phyloP scores from a whole-genome alignment of 2,888 invertebrate genomes.

The Laspeyria flexula region DNA sequence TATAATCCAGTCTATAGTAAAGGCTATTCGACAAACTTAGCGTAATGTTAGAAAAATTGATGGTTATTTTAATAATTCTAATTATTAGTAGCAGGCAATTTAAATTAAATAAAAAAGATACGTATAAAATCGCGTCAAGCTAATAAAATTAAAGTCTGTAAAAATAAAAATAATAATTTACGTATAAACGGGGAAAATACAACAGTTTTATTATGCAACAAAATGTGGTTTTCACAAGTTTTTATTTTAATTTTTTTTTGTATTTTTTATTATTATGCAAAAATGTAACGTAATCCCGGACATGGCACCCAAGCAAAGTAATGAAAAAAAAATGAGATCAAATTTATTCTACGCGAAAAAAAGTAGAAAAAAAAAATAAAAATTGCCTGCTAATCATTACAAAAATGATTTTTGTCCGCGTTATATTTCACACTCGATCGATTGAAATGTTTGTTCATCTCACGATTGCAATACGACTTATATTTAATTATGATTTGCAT shows the following conservation, averaged over 20 bases:
- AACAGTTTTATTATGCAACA: slow-evolving; percentile 73
- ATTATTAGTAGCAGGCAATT: slow-evolving; percentile 80
- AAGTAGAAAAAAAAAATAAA: slow-evolving; percentile 46
- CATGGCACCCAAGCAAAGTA: slow-evolving; percentile 76
- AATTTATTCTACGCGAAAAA: slow-evolving; percentile 57
- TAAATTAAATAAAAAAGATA: slow-evolving; percentile 47
- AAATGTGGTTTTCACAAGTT: slow-evolving; percentile 33
- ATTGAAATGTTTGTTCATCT: slow-evolving; percentile 72
- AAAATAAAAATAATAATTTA: slow-evolving; percentile 43
- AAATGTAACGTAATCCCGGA: slow-evolving; percentile 56
- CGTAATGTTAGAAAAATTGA: slow-evolving; percentile 79
- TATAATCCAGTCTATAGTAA: slow-evolving; percentile 86
- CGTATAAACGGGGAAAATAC: slow-evolving; percentile 46
- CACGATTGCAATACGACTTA: slow-evolving; percentile 63
- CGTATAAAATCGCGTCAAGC: slow-evolving; percentile 46
- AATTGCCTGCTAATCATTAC: slow-evolving; percentile 76
- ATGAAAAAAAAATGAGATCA: slow-evolving; percentile 80
- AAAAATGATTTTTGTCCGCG: slow-evolving; percentile 64
- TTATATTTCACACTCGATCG: slow-evolving; percentile 47
- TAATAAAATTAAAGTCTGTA: slow-evolving; percentile 39
- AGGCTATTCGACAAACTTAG: slow-evolving; percentile 85
- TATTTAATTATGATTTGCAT: slow-evolving; percentile 41
- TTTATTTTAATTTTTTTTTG: slow-evolving; percentile 29
- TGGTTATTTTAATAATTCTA: slow-evolving; percentile 48
- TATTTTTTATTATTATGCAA: slow-evolving; percentile 68